Evolutionary conservation across 2,113 vertebrate genomes (phyloP).

Genomic region (Antidorcas marsupialis): DNA sequence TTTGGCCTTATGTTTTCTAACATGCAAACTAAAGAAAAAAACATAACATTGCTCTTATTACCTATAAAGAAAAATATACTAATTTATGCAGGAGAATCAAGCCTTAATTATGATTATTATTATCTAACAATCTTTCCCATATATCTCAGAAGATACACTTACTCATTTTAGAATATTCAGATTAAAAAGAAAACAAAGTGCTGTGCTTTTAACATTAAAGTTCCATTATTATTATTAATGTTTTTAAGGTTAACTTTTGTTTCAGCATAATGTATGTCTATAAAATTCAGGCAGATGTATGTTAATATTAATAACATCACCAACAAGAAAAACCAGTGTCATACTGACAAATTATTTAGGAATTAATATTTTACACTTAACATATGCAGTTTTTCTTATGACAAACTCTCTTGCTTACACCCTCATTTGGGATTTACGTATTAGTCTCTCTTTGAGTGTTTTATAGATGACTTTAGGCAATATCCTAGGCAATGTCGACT

Average conservation of each 20-base stretch:
- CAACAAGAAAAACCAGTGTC: not conserved
- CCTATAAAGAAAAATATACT: not conserved
- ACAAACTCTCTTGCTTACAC: not conserved
- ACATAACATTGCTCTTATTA: not conserved
- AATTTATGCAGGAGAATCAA: not conserved
- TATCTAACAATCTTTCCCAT: not conserved
- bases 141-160: not conserved
- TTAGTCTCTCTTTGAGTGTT: not conserved
- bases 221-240: not conserved
- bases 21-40: not conserved
- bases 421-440: not conserved
- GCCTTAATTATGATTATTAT: not conserved
- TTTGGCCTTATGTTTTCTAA: not conserved
- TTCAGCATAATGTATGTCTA: not conserved
- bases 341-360: not conserved
- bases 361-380: not conserved
- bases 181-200: not conserved
- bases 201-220: not conserved
- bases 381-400: not conserved
- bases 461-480: not conserved
- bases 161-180: conserved; percentile 10
- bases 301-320: not conserved
- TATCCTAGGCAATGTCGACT: not conserved
- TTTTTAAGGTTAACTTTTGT: not conserved
- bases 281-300: not conserved